phyloP scores from a whole-genome alignment of 2,888 invertebrate genomes.

The Electrophaes corylata region DNA sequence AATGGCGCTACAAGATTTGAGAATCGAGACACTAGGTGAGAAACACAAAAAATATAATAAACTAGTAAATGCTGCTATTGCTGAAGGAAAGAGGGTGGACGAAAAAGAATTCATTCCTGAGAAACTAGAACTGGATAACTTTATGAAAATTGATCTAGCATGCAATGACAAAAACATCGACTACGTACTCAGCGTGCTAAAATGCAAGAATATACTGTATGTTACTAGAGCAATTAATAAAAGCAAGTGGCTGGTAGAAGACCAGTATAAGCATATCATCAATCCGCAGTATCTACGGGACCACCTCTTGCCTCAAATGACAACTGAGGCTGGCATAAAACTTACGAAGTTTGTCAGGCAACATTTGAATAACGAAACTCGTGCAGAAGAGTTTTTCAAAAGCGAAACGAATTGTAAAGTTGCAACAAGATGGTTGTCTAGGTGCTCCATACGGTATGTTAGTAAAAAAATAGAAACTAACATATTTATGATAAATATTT shows the following conservation, averaged over 20 bases:
- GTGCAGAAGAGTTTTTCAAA: conserved; percentile 63
- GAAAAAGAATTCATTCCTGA: conserved; percentile 43
- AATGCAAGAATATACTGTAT: conserved; percentile 62
- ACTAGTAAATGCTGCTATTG: conserved; percentile 46
- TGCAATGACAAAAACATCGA: conserved; percentile 54
- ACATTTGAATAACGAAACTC: conserved; percentile 56
- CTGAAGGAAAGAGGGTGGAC: conserved; percentile 30
- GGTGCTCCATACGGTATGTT: conserved; percentile 60
- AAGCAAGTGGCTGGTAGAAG: conserved; percentile 61
- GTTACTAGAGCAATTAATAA: conserved; percentile 62
- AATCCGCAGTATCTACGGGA: conserved; percentile 58
- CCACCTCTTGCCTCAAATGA: conserved; percentile 61
- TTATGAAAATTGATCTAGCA: conserved; percentile 66
- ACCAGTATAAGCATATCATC: conserved; percentile 58
- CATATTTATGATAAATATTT: conserved; percentile 26
- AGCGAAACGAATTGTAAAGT: conserved; percentile 45
- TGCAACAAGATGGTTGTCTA: conserved; percentile 65
- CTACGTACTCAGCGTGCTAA: conserved; percentile 59
- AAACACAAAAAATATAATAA: conserved; percentile 60
- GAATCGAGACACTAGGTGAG: conserved; percentile 49
- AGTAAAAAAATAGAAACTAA: conserved; percentile 52
- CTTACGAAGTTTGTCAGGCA: conserved; percentile 57
- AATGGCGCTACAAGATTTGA: conserved; percentile 47
- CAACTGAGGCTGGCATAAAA: conserved; percentile 58
- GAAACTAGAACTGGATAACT: conserved; percentile 55